Base-by-base conservation (phyloP, 2,888 invertebrate genomes). In the Augiades crinisus region DNA sequence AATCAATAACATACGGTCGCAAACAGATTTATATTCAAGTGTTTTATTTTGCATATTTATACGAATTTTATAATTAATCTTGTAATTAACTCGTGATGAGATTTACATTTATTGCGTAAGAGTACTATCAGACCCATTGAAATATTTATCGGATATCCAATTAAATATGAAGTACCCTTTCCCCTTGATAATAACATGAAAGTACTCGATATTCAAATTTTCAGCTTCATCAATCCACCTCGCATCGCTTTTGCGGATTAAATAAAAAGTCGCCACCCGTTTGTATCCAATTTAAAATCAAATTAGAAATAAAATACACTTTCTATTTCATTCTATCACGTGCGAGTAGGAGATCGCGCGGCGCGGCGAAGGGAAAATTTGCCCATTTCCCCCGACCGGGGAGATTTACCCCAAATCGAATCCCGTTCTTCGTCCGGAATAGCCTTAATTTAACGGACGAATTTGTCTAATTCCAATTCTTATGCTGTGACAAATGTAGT, bases 401-500 rank as follows among this genome's bases (percentile, higher is more conserved):
- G 75, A 82, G 82, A 84, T 86, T 85, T 84, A 75, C 77, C 81
- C 81, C 72, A 83, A 87, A 85, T 87, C 87, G 84, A 87, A 87
- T 85, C 78, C 77, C 72, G 68, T 70, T 75, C 74, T 68, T 68
- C 63, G 72, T 75, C 76, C 74, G 73, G 70, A 83, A 83, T 79
- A 72, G 79, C 81, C 80, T 82, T 87, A 88, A 88, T 88, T 88
- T 87, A 86, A 88, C 85, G 82, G 81, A 78, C 82, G 85, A 87
- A 87, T 87, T 87, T 86, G 85, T 87, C 81, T 86, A 86, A 88
- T 88, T 87, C 86, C 83, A 79, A 87, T 87, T 86, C 84, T 82
- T 81, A 79, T 80, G 76, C 86, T 77, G 83, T 85, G 86, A 86
- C 83, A 81, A 86, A 88, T 84, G 83, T 86, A 78, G 77, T 81